phyloP scores from a whole-genome alignment of 2,888 invertebrate genomes.

The Cryptocephalus moraei region DNA sequence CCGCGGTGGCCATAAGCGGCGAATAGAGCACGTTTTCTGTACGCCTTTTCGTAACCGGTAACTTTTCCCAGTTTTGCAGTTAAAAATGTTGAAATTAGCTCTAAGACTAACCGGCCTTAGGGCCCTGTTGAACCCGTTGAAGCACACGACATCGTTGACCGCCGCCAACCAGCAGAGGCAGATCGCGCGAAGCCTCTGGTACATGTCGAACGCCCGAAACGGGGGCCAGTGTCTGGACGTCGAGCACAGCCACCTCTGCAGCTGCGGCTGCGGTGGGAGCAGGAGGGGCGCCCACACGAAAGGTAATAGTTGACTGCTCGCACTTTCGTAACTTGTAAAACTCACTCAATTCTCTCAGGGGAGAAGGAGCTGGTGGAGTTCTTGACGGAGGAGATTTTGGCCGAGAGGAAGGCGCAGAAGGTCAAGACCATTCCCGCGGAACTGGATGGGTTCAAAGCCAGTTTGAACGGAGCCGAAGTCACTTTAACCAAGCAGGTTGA shows the following conservation, averaged over 20 bases:
- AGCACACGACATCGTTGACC: constrained; percentile 26
- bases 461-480: constrained; percentile 74
- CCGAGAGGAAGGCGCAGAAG: constrained; percentile 79
- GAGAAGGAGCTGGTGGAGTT: constrained; percentile 85
- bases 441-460: constrained; percentile 73
- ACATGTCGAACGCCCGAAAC: constrained; percentile 48
- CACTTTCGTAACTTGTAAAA: background rate
- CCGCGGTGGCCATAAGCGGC: background rate
- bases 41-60: background rate
- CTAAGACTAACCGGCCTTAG: constrained; percentile 37
- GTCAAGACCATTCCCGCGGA: constrained; percentile 62
- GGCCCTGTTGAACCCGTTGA: constrained; percentile 27
- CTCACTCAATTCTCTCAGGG: constrained; percentile 41
- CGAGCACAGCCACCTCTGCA: constrained; percentile 53
- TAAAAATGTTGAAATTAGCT: constrained; percentile 56
- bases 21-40: background rate
- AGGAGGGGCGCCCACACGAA: constrained; percentile 55
- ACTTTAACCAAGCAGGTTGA: constrained; percentile 62
- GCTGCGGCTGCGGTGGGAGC: constrained; percentile 50
- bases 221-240: constrained; percentile 33
- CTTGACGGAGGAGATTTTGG: constrained; percentile 84
- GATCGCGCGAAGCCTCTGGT: constrained; percentile 61
- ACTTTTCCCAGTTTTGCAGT: constrained; percentile 1
- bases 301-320: constrained; percentile 41
- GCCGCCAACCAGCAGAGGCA: constrained; percentile 45